phyloP scores from a whole-genome alignment of 2,113 vertebrate species.

The Ramphastos sulfuratus region DNA sequence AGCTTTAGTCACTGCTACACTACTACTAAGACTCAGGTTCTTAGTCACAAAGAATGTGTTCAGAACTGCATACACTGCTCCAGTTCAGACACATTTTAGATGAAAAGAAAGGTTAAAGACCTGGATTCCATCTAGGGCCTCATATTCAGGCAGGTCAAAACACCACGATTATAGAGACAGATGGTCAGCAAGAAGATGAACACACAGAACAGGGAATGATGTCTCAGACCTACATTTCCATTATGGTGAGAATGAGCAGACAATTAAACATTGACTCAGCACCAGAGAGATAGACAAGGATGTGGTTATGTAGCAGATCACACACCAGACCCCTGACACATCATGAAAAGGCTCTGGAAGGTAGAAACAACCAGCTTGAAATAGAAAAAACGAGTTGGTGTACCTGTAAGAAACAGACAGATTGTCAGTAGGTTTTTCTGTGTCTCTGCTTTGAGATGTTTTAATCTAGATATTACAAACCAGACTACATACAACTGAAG shows the following conservation, averaged over 20 bases:
- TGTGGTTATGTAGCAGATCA: background rate
- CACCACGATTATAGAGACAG: background rate
- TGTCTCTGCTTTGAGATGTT: background rate
- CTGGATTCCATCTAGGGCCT: background rate
- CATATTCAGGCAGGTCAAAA: background rate
- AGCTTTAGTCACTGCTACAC: too few species aligned
- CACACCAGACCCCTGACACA: background rate
- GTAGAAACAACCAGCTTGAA: background rate
- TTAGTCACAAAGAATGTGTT: fast-evolving
- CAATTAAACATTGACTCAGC: background rate
- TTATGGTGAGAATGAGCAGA: background rate
- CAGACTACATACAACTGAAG: background rate
- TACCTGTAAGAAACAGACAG: background rate
- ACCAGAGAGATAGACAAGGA: background rate
- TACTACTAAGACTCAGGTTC: background rate
- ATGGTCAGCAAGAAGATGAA: background rate
- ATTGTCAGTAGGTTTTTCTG: background rate
- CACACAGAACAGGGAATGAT: background rate
- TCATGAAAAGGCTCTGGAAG: background rate
- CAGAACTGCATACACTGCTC: background rate
- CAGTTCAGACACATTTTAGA: background rate
- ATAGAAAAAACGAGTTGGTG: background rate
- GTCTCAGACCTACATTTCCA: background rate
- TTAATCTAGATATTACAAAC: background rate
- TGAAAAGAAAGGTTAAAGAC: background rate